Conservation (phyloP, 2,113 vertebrate species). For the Dipodomys merriami region DNA sequence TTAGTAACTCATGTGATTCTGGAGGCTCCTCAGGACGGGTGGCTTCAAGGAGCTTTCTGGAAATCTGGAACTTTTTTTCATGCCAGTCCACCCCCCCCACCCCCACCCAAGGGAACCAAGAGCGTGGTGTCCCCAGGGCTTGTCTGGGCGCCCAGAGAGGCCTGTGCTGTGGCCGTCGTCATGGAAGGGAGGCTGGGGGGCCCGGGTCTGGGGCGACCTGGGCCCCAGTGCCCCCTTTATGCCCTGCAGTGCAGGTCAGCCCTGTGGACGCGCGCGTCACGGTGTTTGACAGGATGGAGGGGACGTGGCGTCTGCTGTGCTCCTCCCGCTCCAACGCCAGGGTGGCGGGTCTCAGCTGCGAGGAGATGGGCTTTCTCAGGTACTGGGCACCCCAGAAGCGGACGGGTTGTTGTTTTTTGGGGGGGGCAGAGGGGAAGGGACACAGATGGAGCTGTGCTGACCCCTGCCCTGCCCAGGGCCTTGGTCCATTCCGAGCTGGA, state of each 20-base stretch:
- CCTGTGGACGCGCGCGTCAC: conserved; percentile 88
- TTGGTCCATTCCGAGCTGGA: conserved; percentile 88
- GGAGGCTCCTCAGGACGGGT: not conserved
- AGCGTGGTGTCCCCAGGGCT: no score
- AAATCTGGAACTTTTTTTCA: not conserved
- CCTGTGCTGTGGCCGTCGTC: no score
- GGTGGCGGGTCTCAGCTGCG: conserved; percentile 91
- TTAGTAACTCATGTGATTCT: not conserved
- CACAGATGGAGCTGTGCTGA: conserved; percentile 14
- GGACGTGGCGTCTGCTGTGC: conserved; percentile 91
- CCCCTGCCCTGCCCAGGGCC: conserved; percentile 83
- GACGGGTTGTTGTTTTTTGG: not conserved
- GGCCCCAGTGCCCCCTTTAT: not conserved
- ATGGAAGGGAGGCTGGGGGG: rapidly evolving
- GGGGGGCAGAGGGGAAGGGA: not conserved
- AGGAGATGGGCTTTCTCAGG: conserved; percentile 95
- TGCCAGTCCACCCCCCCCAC: not conserved
- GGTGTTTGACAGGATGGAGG: conserved; percentile 89
- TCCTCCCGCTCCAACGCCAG: conserved; percentile 90
- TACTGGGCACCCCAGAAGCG: conserved; percentile 66
- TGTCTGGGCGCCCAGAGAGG: no score
- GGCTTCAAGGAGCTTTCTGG: not conserved
- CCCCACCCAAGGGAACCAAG: no score
- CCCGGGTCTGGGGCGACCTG: not conserved
- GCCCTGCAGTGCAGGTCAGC: conserved; percentile 90